Base-by-base conservation (phyloP, 92 coral and sea anemone species). In the Zoanthus sociatus region DNA sequence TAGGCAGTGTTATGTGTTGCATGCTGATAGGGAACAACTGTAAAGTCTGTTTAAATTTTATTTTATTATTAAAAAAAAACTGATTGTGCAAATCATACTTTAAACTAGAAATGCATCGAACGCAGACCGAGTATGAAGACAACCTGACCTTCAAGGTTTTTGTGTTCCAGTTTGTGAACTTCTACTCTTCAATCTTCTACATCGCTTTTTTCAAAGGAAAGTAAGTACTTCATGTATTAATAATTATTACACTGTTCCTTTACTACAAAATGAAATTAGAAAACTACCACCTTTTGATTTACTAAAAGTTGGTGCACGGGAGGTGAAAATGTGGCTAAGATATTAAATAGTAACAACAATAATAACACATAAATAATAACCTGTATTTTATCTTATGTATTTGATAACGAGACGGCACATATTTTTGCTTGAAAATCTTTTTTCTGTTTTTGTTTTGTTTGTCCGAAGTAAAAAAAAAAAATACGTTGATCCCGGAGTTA, bases 151-250 rank as follows among this genome's bases (percentile, higher is more conserved):
- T 96, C 96, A 96, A 96, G 81, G 98, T 96, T 69, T 96, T 96
- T 74, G 95, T 95, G 83, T 96, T 96, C 93, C 98, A 96, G 94
- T 96, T 96, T 26, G 98, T 91, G 61, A 96, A 96, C 71, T 96
- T 96, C 83, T 96, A 96, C 96, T 94, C 98, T 9, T 96, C 98
- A 53, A 96, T 96, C 84, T 96, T 96, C 92, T 96, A 96, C 95
- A 94, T 96, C 58, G 98, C 98, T 33, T 96, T 96, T 94, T 96
- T 96, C 96, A 96, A 96, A 87, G 98, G 98, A 93, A 96, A 96
- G 98, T 96, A 86, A 96, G 98, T 88, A 60, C 15, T 11, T 7
- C 42, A 31, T 30, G 1, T 33, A 69, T 44, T 30, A 11, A 31
- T 5, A 32, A 9, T 7, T 31, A 13, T 32, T 11, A 69, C 7